Percentiles rank a stretch among this genome's conserved stretches.
Conservation (phyloP, 1,140 invertebrate species). For the Zaprionus vittiger region DNA sequence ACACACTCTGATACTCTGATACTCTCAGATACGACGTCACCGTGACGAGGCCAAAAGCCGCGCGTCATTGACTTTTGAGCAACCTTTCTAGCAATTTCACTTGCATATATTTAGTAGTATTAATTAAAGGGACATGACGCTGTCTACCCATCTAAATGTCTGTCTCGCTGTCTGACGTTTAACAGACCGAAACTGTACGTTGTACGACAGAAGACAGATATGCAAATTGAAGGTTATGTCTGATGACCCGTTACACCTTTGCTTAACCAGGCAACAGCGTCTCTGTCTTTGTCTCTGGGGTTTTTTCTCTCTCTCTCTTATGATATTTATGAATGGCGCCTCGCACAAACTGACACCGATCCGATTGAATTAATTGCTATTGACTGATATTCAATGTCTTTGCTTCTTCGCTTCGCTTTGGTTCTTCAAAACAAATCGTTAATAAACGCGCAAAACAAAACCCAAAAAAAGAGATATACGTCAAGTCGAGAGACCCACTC, state of each 20-base stretch:
- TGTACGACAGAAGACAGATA: constrained; percentile 9
- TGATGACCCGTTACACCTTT: constrained; percentile 40
- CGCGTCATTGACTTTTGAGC: constrained; percentile 50
- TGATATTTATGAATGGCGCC: constrained; percentile 69
- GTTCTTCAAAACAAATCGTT: constrained; percentile 71
- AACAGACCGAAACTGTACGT: constrained; percentile 25
- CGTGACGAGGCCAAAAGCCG: constrained; percentile 26
- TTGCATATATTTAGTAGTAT: constrained; percentile 21
- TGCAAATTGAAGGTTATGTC: constrained; percentile 40
- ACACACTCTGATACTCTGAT: background rate
- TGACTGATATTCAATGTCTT: constrained; percentile 46
- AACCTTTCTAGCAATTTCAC: constrained; percentile 47
- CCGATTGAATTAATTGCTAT: constrained; percentile 59
- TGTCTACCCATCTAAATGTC: background rate
- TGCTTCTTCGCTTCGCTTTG: constrained; percentile 14
- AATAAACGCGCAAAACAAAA: constrained; percentile 37
- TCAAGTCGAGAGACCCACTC: constrained; percentile 2
- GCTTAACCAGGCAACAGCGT: constrained; percentile 13
- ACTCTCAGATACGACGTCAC: constrained; percentile 28
- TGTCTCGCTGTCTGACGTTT: background rate
- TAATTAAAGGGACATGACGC: constrained; percentile 49
- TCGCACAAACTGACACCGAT: constrained; percentile 74
- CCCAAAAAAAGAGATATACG: background rate
- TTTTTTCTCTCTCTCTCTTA: constrained; percentile 43
- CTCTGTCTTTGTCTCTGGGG: background rate